These are phyloP conservation scores for Drosophila repletoides DNA, from an alignment of 1,140 invertebrate species.

Conservation along the genomic window DNA sequence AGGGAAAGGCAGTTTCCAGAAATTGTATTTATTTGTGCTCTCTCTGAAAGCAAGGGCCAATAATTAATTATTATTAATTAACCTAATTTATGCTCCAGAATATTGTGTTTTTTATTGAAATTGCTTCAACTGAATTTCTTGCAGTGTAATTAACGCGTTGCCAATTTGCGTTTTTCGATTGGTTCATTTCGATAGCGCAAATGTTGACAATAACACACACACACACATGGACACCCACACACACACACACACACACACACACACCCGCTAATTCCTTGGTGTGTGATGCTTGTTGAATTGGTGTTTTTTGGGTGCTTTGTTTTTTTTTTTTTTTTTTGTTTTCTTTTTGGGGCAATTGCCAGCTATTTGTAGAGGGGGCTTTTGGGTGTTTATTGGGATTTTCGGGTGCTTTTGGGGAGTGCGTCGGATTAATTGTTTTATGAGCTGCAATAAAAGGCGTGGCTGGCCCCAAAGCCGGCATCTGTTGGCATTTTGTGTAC, in stretches of 20 bases:
- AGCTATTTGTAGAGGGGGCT: no score
- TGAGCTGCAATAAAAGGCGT: conserved; percentile 73
- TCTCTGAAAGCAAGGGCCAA: no score
- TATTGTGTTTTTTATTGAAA: no score
- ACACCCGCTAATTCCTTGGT: conserved; percentile 53
- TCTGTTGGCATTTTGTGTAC: conserved; percentile 62
- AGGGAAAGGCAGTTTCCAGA: no score
- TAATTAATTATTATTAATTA: no score
- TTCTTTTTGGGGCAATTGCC: not conserved
- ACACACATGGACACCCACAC: conserved; percentile 1
- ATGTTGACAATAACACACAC: conserved; percentile 48
- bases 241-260: conserved; percentile 5
- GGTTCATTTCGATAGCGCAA: conserved; percentile 49
- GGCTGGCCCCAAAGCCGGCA: not conserved
- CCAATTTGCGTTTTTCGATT: conserved; percentile 54
- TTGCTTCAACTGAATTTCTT: conserved; percentile 15
- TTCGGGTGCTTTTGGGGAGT: no score
- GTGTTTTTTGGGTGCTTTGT: conserved; percentile 43
- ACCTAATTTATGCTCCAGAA: no score
- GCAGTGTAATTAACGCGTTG: conserved; percentile 9
- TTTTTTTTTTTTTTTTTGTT: conserved; percentile 27
- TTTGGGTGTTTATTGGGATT: no score
- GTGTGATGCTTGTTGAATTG: conserved; percentile 33
- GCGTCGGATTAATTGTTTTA: conserved; percentile 68
- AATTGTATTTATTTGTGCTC: no score